A percentile compares a stretch with the other conserved stretches of the same genome.
These are phyloP conservation scores for Axis porcinus DNA, from an alignment of 2,113 vertebrate species.

Conservation along the genomic window DNA sequence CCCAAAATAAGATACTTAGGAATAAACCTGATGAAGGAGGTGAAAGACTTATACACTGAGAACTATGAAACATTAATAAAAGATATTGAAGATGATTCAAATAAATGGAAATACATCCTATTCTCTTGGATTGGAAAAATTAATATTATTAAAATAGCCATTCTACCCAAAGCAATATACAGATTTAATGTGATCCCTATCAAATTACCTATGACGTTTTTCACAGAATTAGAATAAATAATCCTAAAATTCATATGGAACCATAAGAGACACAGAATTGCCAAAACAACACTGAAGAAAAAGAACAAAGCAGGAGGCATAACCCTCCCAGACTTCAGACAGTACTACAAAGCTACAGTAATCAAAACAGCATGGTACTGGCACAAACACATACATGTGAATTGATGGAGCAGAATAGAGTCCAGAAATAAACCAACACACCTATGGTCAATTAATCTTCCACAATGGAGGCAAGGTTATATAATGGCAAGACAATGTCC, in stretches of 20 bases:
- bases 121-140: neutral
- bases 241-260: neutral
- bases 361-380: neutral
- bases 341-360: neutral
- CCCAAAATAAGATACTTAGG: neutral
- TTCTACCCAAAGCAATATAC: neutral
- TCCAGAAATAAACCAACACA: neutral
- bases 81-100: neutral
- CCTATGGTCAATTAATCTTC: neutral
- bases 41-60: neutral
- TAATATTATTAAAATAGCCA: neutral
- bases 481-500: neutral
- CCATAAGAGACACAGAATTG: neutral
- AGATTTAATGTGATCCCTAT: neutral
- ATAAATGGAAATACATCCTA: neutral
- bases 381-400: neutral
- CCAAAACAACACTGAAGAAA: neutral
- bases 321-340: neutral
- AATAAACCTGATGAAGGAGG: neutral
- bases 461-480: neutral
- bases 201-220: neutral
- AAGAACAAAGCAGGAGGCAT: neutral
- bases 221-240: neutral
- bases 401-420: neutral
- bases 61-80: neutral